Evolutionary conservation across 2,888 invertebrate species (phyloP), one percentile per base, ranked within the genome.

Genomic region (Cephus sareptanus): DNA sequence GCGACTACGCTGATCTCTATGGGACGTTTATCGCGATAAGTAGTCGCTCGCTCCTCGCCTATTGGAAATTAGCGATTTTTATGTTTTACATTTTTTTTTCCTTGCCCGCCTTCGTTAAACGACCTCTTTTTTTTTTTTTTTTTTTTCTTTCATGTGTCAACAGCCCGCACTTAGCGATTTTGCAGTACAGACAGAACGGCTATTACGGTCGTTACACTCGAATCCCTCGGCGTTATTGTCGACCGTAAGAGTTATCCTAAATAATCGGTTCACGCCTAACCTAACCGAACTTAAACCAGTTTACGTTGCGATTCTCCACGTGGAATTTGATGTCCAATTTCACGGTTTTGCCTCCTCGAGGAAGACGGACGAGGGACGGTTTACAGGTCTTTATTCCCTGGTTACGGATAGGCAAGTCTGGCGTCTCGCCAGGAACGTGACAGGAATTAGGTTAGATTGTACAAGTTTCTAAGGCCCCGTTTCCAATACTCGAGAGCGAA

Each of bases 1-100:
- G 84, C 79, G 81, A 79, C 82, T 78, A 79, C 75, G 82, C 81
- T 82, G 83, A 86, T 86, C 84, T 84, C 77, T 83, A 82, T 82
- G 81, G 81, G 78, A 83, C 81, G 84, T 88, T 87, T 87, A 87
- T 88, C 88, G 84, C 82, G 87, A 87, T 88, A 87, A 85, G 87
- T 85, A 85, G 85, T 86, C 79, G 76, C 40, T 40, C 15, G 40
- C 15, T 40, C 40, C 15, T 40, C 40, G 79, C 76, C 80, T 79
- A 83, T 83, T 75, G 81, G 69, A 83, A 81, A 84, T 84, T 83
- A 83, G 76, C 79, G 77, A 80, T 82, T 83, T 81, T 30, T 56
- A 30, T 40, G 3, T 31, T 73, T 76, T 56, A 71, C n/a, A 31
- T 35, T 33, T 33, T 76, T 76, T 15, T 40, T 0, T 6, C 40